Evolutionary conservation across 2,113 vertebrate genomes (phyloP), one percentile per base, ranked within the genome.

Genomic region (Vidua chalybeata): DNA sequence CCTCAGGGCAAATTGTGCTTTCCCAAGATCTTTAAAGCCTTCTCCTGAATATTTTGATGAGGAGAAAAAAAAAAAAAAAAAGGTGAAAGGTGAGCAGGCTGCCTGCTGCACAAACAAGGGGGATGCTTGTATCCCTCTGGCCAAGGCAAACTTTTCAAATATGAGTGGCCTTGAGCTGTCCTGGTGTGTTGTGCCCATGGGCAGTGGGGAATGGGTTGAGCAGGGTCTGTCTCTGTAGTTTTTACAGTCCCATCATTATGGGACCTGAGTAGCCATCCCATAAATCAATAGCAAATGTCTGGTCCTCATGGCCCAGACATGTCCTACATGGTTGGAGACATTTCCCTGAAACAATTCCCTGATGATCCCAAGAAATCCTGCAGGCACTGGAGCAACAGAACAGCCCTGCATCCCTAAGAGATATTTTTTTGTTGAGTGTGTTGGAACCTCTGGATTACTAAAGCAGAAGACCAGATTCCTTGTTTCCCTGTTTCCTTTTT

Each of bases 281-380:
- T 35, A 71, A 81, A 90, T 39, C 48, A 54, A 39, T 3, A 43
- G 3, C 23, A 71, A 26, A 91, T 63, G 2, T 15, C 37, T 54
- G 16, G 4, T 58, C 0, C 2, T 20, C 0, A 0, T 59, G 39
- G 39, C 7, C 18, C 35, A 75, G 66, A 37, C 9, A 8, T 3
- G 9, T n/a, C 31, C 48, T 37, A 1, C 0, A 0, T 31, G 33
- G 37, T 6, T 23, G 66, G 10, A 62, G 51, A 4, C 0, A 0
- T 18, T 26, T 4, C 13, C 15, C 43, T 35, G 48, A 46, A 90
- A 58, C 35, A n/a, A 11, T 26, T 63, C 35, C 41, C 23, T 56
- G 76, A 12, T 39, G 41, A 48, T 45, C 35, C 33, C 45, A 61
- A 54, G 23, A 45, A 63, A 26, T 62, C 63, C 45, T 77, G 41